Base-by-base conservation (phyloP, 1,140 invertebrate species). In the Rhyzopertha dominica region DNA sequence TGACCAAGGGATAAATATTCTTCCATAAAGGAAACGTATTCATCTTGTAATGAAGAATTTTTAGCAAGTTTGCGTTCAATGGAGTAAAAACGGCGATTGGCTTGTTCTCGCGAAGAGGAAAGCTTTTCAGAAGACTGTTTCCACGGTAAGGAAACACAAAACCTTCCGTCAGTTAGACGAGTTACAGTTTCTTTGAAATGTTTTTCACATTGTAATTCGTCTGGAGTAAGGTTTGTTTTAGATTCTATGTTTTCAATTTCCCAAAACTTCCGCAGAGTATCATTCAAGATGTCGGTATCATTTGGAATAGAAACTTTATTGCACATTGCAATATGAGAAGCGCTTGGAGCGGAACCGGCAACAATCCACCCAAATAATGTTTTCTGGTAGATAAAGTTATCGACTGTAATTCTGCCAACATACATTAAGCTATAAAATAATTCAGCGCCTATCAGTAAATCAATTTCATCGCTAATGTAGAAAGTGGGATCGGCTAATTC, bases 331-430 rank as follows among this genome's bases (percentile, higher is more conserved):
- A n/a, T n/a, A n/a, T n/a, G n/a, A n/a, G n/a, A n/a, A n/a, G n/a
- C n/a, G n/a, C n/a, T n/a, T n/a, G n/a, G n/a, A n/a, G n/a, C n/a
- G n/a, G 20, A 13, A 10, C 43, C 35, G 3, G 24, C 10, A 8
- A 46, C 23, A 18, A 47, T 47, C 48, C 43, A 50, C 1, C 43
- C 48, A 10, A 50, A 36, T 16, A 12, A 5, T 2, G 48, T 46
- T 20, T 47, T 50, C 26, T 50, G 48, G 25, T 41, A 18, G 8
- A 25, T 32, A 9, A 38, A 58, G 47, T 71, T 20, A 19, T 22
- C 28, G 5, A n/a, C 22, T 23, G 25, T 25, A n/a, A 44, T 24
- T 31, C 32, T 41, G 1, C 25, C 8, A 38, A 31, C 12, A n/a
- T 42, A 20, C 4, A 43, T 10, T 36, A 34, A 8, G 20, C 36